These are phyloP conservation scores for Brenthis hecate DNA, from an alignment of 2,888 invertebrate genomes.

Conservation along the genomic window DNA sequence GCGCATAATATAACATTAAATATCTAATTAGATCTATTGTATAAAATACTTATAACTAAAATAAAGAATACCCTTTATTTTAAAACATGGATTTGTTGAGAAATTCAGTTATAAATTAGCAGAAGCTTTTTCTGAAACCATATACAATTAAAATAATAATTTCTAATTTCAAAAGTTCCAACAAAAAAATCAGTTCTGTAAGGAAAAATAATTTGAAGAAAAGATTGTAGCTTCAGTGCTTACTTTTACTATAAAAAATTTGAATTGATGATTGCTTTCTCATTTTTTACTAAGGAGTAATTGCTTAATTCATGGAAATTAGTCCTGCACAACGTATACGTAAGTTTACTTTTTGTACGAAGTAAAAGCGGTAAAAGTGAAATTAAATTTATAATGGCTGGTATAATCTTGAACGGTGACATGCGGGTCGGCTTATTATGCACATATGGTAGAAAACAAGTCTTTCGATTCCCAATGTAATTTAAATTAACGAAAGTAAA, in stretches of 20 bases:
- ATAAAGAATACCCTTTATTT: too few relatives aligned
- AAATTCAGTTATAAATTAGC: too few relatives aligned
- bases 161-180: too few relatives aligned
- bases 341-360: conserved; percentile 48
- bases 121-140: too few relatives aligned
- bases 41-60: too few relatives aligned
- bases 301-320: conserved; percentile 30
- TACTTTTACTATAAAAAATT: neutral
- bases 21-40: too few relatives aligned
- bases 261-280: conserved; percentile 4
- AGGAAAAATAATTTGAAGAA: too few relatives aligned
- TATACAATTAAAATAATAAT: too few relatives aligned
- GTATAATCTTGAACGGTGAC: conserved; percentile 64
- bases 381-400: conserved; percentile 71
- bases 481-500: conserved; percentile 53
- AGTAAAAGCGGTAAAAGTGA: conserved; percentile 79
- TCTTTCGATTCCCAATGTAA: conserved; percentile 51
- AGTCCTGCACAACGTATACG: conserved; percentile 30
- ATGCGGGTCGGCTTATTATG: conserved; percentile 65
- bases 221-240: too few relatives aligned
- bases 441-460: conserved; percentile 42
- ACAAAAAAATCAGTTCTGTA: too few relatives aligned
- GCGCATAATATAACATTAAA: neutral
- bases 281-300: conserved; percentile 3
- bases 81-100: too few relatives aligned